Conservation (phyloP, 2,113 vertebrate species). For the Phodopus roborovskii region DNA sequence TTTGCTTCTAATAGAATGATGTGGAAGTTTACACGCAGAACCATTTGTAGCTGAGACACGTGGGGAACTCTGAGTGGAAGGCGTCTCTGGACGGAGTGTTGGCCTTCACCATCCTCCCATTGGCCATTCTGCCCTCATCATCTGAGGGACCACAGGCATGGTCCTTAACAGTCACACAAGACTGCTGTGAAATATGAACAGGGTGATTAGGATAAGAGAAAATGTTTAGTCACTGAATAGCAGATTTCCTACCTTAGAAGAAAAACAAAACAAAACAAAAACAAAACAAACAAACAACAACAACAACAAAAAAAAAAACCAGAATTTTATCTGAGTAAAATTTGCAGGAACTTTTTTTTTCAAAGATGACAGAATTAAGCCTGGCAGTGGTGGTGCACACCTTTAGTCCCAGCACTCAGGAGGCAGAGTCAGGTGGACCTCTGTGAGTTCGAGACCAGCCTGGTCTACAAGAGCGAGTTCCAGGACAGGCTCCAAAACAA, state of each 20-base stretch:
- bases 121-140: neutral
- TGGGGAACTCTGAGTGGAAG: neutral
- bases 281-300: too few species aligned
- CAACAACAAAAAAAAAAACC: conserved; percentile 27
- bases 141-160: neutral
- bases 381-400: too few species aligned
- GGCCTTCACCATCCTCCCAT: neutral
- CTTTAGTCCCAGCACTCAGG: too few species aligned
- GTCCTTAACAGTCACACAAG: neutral
- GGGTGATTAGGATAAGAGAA: neutral
- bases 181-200: neutral
- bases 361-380: neutral
- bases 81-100: neutral
- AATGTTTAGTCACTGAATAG: neutral
- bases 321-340: conserved; percentile 14
- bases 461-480: too few species aligned
- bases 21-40: neutral
- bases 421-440: too few species aligned
- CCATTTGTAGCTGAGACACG: neutral
- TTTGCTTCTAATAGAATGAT: neutral
- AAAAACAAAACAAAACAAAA: too few species aligned
- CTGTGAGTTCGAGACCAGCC: too few species aligned
- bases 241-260: neutral
- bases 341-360: neutral
- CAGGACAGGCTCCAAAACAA: too few species aligned